Evolutionary conservation across 2,797 vertebrate species (phyloP), one percentile per base, ranked within the genome.

Genomic region (Sorex maritimensis): DNA sequence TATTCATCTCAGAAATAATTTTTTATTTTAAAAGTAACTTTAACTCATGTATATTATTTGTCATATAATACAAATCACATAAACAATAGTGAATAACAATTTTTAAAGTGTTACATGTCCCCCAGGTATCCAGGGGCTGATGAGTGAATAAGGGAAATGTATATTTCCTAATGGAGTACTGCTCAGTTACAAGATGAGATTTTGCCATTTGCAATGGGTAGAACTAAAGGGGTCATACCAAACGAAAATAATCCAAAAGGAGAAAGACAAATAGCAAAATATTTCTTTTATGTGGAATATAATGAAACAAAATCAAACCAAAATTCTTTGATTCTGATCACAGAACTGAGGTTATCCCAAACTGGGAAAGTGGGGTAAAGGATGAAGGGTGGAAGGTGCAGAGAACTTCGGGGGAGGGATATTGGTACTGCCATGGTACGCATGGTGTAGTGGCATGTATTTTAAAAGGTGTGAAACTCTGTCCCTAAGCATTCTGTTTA

Each of bases 1-100:
- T 72, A 46, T 10, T 4, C 49, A 61, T 74, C 55, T 87, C n/a
- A 23, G 55, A 86, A 90, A 17, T 78, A 84, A 71, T 46, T 89
- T 79, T 86, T 92, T 90, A 68, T 30, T 78, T 93, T 75, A 91
- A 88, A 86, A 58, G 44, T 21, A 74, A 74, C 86, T 94, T 78
- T 92, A 67, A 67, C 46, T 89, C 63, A 5, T 17, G 58, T 68
- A 1, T 93, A 38, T 82, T 93, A 79, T 46, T 94, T 88, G 71
- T 83, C 23, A 26, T 38, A 44, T 44, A n/a, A 52, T 52, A 75
- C 30, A 90, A 88, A 67, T 83, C 34, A 86, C 28, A 73, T 34
- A 71, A 74, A 10, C 28, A 55, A 28, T 89, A 85, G 71, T 49
- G 10, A 28, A 11, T 55, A 6, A 81, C 28, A 26, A 9, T 79